phyloP scores from a whole-genome alignment of 1,140 invertebrate species.

The Dinoponera quadriceps region DNA sequence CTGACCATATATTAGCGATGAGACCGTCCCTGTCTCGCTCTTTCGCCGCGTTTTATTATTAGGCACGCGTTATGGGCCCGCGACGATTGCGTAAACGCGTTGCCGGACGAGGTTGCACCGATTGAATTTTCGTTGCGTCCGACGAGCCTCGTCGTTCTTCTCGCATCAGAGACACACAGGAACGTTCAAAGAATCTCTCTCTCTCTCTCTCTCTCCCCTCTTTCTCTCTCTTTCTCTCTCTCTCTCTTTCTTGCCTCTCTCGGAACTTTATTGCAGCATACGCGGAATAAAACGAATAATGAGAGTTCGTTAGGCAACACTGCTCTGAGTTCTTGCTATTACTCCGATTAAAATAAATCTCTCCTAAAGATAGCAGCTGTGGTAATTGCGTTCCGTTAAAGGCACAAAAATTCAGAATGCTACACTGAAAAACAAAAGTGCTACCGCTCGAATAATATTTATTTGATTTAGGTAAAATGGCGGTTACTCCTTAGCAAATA shows the following conservation, averaged over 20 bases:
- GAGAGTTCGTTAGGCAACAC: conserved; percentile 14
- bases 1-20: conserved; percentile 24
- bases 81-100: not conserved
- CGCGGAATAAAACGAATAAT: conserved; percentile 2
- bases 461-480: too few species aligned
- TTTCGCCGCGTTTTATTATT: conserved; percentile 6
- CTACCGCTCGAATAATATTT: too few species aligned
- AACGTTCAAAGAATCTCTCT: conserved; percentile 12
- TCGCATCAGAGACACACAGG: not conserved
- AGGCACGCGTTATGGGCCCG: not conserved
- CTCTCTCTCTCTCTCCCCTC: not conserved
- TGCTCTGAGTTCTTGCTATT: not conserved
- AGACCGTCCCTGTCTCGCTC: not conserved
- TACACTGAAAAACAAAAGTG: not conserved
- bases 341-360: conserved; percentile 16
- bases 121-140: conserved; percentile 16
- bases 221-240: too few species aligned
- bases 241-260: not conserved
- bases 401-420: not conserved
- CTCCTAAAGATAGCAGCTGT: not conserved
- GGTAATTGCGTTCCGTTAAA: not conserved
- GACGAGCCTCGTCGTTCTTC: not conserved
- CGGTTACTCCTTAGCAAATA: too few species aligned
- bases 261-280: conserved; percentile 21
- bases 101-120: conserved; percentile 13